phyloP scores from a whole-genome alignment of 2,888 invertebrate species.

The Drosophila multiciliata region DNA sequence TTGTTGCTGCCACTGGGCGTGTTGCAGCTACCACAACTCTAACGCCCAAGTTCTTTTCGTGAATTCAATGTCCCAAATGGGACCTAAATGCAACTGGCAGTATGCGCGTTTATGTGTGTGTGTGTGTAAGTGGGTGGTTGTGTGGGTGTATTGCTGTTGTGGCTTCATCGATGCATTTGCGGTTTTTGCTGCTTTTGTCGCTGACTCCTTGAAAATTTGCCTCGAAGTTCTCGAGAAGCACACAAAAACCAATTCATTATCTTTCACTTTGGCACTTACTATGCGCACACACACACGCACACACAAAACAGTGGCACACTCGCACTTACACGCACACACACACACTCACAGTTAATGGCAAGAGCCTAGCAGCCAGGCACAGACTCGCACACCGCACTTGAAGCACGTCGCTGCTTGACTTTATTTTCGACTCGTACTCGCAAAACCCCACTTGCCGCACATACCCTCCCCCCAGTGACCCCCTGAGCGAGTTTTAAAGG shows the following conservation, averaged over 20 bases:
- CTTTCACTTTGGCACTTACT: conserved; percentile 67
- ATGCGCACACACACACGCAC: conserved; percentile 19
- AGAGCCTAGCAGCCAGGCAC: conserved; percentile 51
- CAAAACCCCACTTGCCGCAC: not conserved
- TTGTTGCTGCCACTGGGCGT: conserved; percentile 26
- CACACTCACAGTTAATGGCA: conserved; percentile 33
- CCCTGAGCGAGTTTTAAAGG: conserved; percentile 55
- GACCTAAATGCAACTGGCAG: conserved; percentile 30
- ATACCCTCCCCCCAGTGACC: not conserved
- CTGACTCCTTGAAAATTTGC: conserved; percentile 41
- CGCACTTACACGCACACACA: conserved; percentile 18
- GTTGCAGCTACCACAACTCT: not conserved
- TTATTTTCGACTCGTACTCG: conserved; percentile 69
- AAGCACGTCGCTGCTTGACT: conserved; percentile 78
- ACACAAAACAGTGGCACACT: conserved; percentile 18
- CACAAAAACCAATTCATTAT: conserved; percentile 76
- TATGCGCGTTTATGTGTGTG: conserved; percentile 4
- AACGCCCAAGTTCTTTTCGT: conserved; percentile 29
- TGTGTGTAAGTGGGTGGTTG: conserved; percentile 6
- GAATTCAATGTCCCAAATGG: conserved; percentile 33
- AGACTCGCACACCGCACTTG: conserved; percentile 62
- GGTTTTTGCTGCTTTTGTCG: conserved; percentile 39
- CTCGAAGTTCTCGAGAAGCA: conserved; percentile 33
- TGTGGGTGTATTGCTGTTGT: conserved; percentile 9
- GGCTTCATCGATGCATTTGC: conserved; percentile 30